phyloP scores from a whole-genome alignment of 2,797 vertebrate species.

The Peromyscus eremicus region DNA sequence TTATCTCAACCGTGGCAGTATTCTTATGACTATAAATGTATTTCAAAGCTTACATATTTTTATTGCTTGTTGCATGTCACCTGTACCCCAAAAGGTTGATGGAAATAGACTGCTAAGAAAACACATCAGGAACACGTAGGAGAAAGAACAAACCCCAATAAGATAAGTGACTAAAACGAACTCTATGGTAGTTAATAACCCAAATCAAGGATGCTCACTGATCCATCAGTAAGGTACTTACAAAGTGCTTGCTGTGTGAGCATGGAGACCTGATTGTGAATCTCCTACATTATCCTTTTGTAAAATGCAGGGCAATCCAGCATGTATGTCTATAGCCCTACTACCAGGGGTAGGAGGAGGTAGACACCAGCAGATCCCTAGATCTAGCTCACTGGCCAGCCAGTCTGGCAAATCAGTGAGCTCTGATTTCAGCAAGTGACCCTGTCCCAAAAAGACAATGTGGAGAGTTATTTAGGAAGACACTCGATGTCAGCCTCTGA shows the following conservation, averaged over 20 bases:
- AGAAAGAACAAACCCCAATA: not conserved
- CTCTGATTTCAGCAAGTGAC: not conserved
- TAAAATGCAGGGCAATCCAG: not conserved
- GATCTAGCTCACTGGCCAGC: not conserved
- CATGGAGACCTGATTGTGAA: not conserved
- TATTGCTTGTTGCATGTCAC: not conserved
- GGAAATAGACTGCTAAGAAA: not conserved
- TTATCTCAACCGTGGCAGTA: not conserved
- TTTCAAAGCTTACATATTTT: not conserved
- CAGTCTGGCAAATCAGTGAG: not conserved
- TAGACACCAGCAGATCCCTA: not conserved
- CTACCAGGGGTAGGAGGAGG: not conserved
- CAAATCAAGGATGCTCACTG: not conserved
- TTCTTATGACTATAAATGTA: constrained; percentile 3
- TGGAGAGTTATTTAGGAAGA: not conserved
- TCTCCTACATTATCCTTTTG: not conserved
- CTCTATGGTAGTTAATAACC: not conserved
- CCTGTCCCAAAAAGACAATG: not conserved
- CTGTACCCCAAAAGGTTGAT: not conserved
- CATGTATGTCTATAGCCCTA: not conserved
- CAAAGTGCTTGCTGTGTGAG: not conserved
- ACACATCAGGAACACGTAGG: not conserved
- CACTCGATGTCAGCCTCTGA: not conserved
- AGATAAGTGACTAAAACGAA: not conserved
- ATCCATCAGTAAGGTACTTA: not conserved